A percentile compares a stretch with the other conserved stretches of the same genome.
Evolutionary conservation across 2,888 invertebrate species (phyloP).

Genomic region (Andrena praecox): DNA sequence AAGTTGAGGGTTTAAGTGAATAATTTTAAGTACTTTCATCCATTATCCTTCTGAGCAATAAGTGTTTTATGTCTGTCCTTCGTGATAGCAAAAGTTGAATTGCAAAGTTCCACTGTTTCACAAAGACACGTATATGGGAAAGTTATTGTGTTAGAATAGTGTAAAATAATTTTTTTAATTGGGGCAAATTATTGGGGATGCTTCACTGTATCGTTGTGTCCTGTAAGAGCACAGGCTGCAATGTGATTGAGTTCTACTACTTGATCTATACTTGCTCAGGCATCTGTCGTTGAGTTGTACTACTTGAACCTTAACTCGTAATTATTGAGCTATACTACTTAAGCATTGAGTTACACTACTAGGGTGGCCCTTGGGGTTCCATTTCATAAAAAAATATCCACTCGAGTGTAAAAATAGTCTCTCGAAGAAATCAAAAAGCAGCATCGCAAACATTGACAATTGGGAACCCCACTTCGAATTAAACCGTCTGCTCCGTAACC

Average conservation of each 20-base stretch:
- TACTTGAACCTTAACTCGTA: not conserved
- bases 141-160: too few species aligned
- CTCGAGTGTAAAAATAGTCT: too few species aligned
- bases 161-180: not conserved
- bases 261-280: too few species aligned
- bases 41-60: not conserved
- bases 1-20: too few species aligned
- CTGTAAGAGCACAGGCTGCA: too few species aligned
- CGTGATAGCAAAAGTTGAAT: too few species aligned
- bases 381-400: too few species aligned
- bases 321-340: not conserved
- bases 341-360: not conserved
- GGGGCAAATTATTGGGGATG: not conserved
- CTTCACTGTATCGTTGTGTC: not conserved
- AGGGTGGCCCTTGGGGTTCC: too few species aligned
- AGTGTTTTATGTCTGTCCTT: not conserved
- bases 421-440: not conserved
- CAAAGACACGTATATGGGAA: too few species aligned
- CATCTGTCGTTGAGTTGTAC: not conserved
- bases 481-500: conserved; percentile 7
- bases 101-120: too few species aligned
- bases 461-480: conserved; percentile 7
- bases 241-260: not conserved
- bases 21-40: too few species aligned
- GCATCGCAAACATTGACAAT: conserved; percentile 23